Evolutionary conservation across 1,140 invertebrate genomes (phyloP), one percentile per base, ranked within the genome.

Genomic region (Drosophila seguyi): DNA sequence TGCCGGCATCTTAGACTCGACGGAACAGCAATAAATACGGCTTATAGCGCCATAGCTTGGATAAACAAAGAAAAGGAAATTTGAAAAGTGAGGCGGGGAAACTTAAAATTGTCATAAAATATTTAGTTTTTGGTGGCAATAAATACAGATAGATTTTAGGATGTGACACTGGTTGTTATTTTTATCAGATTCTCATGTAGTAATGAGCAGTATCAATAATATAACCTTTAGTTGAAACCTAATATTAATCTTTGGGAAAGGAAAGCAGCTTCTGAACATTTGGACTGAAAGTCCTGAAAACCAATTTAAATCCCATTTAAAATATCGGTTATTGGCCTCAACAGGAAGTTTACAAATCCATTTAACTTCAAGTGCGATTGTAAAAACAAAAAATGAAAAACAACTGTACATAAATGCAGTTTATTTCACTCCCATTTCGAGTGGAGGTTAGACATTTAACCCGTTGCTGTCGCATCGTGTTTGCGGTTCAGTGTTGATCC

Each of bases 381-480:
- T 4, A 18, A 36, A 20, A 20, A 59, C 11, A 20, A 39, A 14
- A 53, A 42, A 27, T 38, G 45, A 45, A 45, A 69, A 60, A 55
- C 52, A 65, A 50, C 61, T 79, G 71, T 79, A 81, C 63, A 55
- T 25, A 55, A 55, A 72, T 84, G 56, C 73, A 81, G 71, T 83
- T 71, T 69, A 66, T 88, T 71, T 6, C 48, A 80, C 66, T 75
- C 50, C 66, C 52, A 66, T 57, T 77, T 60, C 41, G 38, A 79
- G 60, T 78, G 45, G 68, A 73, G 55, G 61, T 69, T 75, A 67
- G 58, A 66, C 50, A 72, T 65, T 65, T 36, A 38, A 60, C 59
- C 38, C 76, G 25, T 62, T 50, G 44, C 65, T 83, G 52, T 65
- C 34, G 27, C 42, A 52, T 25, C 57, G 38, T 59, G 47, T 74